Conservation (phyloP, 1,140 invertebrate genomes). For the Solenopsis fugax region DNA sequence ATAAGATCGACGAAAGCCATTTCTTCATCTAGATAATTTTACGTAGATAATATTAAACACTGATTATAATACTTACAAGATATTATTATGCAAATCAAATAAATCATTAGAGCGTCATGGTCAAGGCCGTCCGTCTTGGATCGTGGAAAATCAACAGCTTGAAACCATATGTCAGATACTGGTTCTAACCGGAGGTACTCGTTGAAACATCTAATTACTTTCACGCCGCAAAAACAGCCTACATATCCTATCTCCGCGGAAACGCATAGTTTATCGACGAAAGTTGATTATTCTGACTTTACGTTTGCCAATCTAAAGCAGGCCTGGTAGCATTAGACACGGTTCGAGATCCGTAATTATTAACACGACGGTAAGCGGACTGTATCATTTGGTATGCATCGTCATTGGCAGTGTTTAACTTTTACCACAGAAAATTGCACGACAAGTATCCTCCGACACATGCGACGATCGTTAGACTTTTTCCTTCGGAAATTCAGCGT, state of each 20-base stretch:
- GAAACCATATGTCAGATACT: conserved; percentile 2
- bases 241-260: conserved; percentile 9
- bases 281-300: conserved; percentile 50
- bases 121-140: conserved; percentile 40
- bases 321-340: conserved; percentile 39
- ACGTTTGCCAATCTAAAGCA: conserved; percentile 39
- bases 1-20: too few relatives aligned
- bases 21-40: too few relatives aligned
- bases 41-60: too few relatives aligned
- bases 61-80: neutral
- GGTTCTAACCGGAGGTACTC: conserved; percentile 10
- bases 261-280: conserved; percentile 46
- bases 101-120: conserved; percentile 26
- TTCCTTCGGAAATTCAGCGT: conserved; percentile 11
- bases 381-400: conserved; percentile 47
- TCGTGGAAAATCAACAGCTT: conserved; percentile 3
- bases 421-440: conserved; percentile 30
- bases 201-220: conserved; percentile 51
- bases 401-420: conserved; percentile 19
- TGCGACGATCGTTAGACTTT: neutral
- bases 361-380: conserved; percentile 12
- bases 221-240: conserved; percentile 39
- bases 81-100: neutral
- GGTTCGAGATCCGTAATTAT: conserved; percentile 29
- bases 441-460: neutral